Evolutionary conservation across 1,140 invertebrate genomes (phyloP).

Genomic region (Sitophilus oryzae): DNA sequence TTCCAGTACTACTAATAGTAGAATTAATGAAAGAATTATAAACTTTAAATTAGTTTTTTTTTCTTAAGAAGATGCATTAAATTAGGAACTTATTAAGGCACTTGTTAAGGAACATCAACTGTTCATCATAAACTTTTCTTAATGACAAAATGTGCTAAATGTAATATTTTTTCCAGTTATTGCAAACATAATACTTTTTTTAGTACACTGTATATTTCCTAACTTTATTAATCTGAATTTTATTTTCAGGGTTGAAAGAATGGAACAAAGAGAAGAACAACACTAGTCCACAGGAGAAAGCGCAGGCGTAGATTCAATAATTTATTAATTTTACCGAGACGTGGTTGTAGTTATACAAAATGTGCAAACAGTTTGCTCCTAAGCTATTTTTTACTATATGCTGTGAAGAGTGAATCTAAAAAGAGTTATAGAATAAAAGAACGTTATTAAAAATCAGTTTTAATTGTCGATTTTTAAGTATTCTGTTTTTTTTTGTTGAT

Average conservation of each 20-base stretch:
- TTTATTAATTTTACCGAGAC: background rate
- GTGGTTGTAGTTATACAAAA: conserved; percentile 7
- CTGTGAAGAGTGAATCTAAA: conserved; percentile 17
- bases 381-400: conserved; percentile 17
- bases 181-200: background rate
- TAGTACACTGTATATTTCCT: too few species aligned
- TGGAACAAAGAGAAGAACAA: conserved; percentile 75
- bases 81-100: too few species aligned
- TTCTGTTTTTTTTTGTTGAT: background rate
- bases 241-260: conserved; percentile 58
- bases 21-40: too few species aligned
- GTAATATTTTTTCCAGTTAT: too few species aligned
- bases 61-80: too few species aligned
- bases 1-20: too few species aligned
- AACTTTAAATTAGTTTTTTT: too few species aligned
- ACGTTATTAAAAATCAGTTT: background rate
- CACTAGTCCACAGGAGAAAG: background rate
- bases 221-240: background rate
- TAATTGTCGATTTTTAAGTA: too few species aligned
- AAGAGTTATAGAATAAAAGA: too few species aligned
- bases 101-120: too few species aligned
- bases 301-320: conserved; percentile 8
- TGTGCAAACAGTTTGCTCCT: conserved; percentile 12
- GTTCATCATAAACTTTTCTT: too few species aligned
- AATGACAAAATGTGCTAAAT: too few species aligned